Conservation (phyloP, 2,113 vertebrate species). For the Lepus timidus region DNA sequence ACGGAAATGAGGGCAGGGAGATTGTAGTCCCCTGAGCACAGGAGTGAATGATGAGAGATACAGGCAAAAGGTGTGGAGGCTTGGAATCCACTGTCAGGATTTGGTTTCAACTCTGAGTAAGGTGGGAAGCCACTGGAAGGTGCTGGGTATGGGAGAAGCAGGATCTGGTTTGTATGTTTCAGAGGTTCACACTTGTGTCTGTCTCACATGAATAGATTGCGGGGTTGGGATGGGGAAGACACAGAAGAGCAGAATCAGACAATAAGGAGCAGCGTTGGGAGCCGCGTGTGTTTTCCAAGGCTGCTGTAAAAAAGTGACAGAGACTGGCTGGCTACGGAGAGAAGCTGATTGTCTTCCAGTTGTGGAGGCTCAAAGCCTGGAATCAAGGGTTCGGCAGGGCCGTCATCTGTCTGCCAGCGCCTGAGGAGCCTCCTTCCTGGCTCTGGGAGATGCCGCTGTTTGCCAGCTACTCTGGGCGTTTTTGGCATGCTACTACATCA, state of each 20-base stretch:
- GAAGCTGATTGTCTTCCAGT: not conserved
- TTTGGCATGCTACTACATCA: not conserved
- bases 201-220: not conserved
- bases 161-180: not conserved
- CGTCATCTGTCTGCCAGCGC: not conserved
- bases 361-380: not conserved
- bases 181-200: not conserved
- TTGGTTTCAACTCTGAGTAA: constrained; percentile 8
- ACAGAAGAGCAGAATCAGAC: not conserved
- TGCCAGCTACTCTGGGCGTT: not conserved
- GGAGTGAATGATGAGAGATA: not conserved
- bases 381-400: not conserved
- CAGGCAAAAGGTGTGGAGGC: not conserved
- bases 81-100: not conserved
- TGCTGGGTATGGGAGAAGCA: not conserved
- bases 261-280: not conserved
- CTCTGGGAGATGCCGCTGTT: not conserved
- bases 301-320: not conserved
- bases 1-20: not conserved
- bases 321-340: not conserved
- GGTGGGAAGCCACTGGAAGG: not conserved
- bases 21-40: not conserved
- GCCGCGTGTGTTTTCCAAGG: not conserved
- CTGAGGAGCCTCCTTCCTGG: not conserved
- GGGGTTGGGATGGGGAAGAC: no score